Evolutionary conservation across 1,140 invertebrate genomes (phyloP), one percentile per base, ranked within the genome.

Genomic region (Oedothorax gibbosus): DNA sequence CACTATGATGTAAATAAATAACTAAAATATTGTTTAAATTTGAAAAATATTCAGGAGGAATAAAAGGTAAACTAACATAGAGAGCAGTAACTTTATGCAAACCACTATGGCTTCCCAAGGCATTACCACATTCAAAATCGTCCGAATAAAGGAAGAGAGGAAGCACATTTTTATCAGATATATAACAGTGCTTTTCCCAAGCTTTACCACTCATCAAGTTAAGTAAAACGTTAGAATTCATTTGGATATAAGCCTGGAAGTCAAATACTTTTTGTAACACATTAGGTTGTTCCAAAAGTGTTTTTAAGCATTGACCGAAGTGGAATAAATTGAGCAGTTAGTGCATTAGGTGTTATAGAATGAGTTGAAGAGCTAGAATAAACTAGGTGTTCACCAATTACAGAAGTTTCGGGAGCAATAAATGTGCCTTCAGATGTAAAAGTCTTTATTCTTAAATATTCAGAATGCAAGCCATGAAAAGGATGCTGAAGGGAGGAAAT

Each of bases 271-370:
- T n/a, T n/a, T 57, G 56, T 65, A 20, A 65, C 7, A 20, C 10
- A 65, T 65, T 65, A 20, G 64, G 64, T 65, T 65, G 11, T 10
- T 65, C 64, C 64, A 65, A 65, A 14, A 65, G 7, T 10, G n/a
- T n/a, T n/a, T n/a, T n/a, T n/a, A n/a, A n/a, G n/a, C n/a, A n/a
- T n/a, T n/a, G n/a, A 65, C 10, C 64, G 64, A 65, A 65, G 64
- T 65, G 64, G 64, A 20, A 65, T 65, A 65, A 65, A 65, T 65
- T 65, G 64, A 65, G 64, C 64, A 65, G n/a, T 65, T 18, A 14
- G 64, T 65, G 12, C 64, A 65, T 65, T 65, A 65, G 64, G 18
- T 65, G 8, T 65, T 65, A 65, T 14, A 65, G 9, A 65, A 10
- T 11, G 12, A 65, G 18, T 65, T 65, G 64, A 65, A 65, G 64